Evolutionary conservation across 1,140 invertebrate species (phyloP), one percentile per base, ranked within the genome.

Genomic region (Drosophila triauraria): DNA sequence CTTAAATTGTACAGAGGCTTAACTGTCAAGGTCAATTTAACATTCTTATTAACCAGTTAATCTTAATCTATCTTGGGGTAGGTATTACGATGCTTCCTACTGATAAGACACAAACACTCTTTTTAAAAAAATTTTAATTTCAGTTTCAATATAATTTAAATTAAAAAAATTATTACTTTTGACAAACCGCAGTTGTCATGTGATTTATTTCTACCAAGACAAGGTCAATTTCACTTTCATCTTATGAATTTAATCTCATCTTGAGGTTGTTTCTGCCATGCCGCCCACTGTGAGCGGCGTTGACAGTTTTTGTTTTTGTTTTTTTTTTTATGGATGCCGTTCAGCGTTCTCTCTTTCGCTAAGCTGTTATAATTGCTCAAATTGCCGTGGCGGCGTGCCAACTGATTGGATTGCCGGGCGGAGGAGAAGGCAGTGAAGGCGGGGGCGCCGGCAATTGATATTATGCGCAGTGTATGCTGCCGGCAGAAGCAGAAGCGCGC

Each of bases 311-410:
- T 43, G 60, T 20, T n/a, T 6, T 38, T 32, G 8, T 32, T 9
- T 32, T 32, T 32, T 8, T 35, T 35, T 42, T 42, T 53, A 23
- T 35, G 9, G 53, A 56, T 13, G 53, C 38, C 20, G 35, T 6
- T 56, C 13, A 60, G 50, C 51, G 59, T 65, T 75, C 59, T 70
- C 74, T 81, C 78, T 75, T 74, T 63, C 58, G 32, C 46, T 75
- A 65, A 72, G 62, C 54, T 80, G 84, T 65, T 83, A 83, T 83
- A 88, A 86, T 86, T 86, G 78, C 78, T 77, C 68, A 87, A 88
- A 80, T 79, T 77, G 63, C 63, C 67, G 57, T 86, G 83, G 84
- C 83, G 53, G 82, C 54, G 62, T 63, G 84, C 80, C 83, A 69
- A 69, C 62, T 67, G 65, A 67, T 69, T 65, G 65, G 35, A 50